Base-by-base conservation (phyloP, 2,113 vertebrate species). In the Rhombomys opimus region DNA sequence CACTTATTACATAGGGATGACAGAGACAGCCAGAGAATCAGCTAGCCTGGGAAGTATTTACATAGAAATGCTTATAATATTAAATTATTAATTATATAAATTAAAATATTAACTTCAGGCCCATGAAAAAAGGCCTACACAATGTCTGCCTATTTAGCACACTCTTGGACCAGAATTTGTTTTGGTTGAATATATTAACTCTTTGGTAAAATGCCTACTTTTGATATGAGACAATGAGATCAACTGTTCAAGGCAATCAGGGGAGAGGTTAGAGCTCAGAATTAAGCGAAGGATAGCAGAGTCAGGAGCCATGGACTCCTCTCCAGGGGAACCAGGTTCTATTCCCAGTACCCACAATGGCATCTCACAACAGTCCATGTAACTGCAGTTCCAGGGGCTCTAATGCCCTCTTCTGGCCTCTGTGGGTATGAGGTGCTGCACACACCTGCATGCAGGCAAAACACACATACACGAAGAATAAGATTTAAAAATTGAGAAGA, bases 141-240 rank as follows among this genome's bases (percentile, higher is more conserved):
- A 54, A 30, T 86, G 92, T 65, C 72, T 86, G 46, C 59, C 76
- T 81, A 30, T 46, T 14, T 78, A 59, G 81, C 14, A 75, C 11
- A 7, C 38, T 7, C 27, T 54, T 38, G 38, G 30, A 18, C 77
- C 46, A 77, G 78, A 92, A 91, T 93, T 85, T 65, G 52, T 75
- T 70, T 46, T 18, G 65, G 41, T 76, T 92, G 13, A 67, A n/a
- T 35, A n/a, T 97, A 41, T 70, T 73, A 93, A 70, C 57, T 95
- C 63, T 54, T 92, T 57, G 25, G 93, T 59, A 72, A n/a, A 65
- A 57, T 77, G 30, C 38, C 38, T 63, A 30, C 67, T 93, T 95
- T 92, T 91, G 9, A 38, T 61, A 77, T n/a, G 23, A 92, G 76
- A 91, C 76, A 90, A 95, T 67, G 38, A 67, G 63, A 92, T 61